Conservation (phyloP, 30 jellyfish, hydroid and myxozoan species). For the Morbakka virulenta region DNA sequence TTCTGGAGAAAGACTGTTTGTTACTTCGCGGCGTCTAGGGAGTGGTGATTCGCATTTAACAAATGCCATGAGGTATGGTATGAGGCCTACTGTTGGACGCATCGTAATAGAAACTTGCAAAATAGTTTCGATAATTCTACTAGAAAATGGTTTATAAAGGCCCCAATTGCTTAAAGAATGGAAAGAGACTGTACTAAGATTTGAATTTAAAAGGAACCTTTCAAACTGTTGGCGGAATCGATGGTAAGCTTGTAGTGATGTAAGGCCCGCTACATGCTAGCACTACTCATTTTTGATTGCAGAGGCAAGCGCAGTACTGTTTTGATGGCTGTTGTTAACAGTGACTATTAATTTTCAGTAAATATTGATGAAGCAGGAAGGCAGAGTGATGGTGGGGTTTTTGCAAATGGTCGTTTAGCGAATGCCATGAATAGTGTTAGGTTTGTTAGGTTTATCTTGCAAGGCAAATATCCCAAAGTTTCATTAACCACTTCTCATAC, state of each 20-base stretch:
- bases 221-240: conserved; percentile 48
- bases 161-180: conserved; percentile 27
- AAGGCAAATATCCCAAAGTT: conserved; percentile 20
- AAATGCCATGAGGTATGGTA: conserved; percentile 56
- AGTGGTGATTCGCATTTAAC: conserved; percentile 64
- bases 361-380: conserved; percentile 44
- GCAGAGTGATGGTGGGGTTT: conserved; percentile 57
- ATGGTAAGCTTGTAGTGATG: conserved; percentile 41
- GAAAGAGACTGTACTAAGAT: conserved; percentile 16
- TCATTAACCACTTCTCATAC: conserved; percentile 36
- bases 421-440: conserved; percentile 31
- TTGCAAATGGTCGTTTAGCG: conserved; percentile 62
- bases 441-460: conserved; percentile 35
- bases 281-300: conserved; percentile 5
- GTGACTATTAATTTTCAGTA: conserved; percentile 20
- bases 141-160: conserved; percentile 30
- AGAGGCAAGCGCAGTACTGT: conserved; percentile 39
- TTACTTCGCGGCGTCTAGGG: conserved; percentile 49
- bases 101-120: conserved; percentile 30
- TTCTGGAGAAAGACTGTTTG: conserved; percentile 54
- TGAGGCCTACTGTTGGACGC: conserved; percentile 44
- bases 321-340: conserved; percentile 31
- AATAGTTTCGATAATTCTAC: conserved; percentile 17
- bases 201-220: conserved; percentile 16
- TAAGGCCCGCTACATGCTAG: conserved; percentile 52